These are phyloP conservation scores for Cheirogaleus major DNA, from an alignment of 2,797 vertebrate genomes.

Conservation along the genomic window DNA sequence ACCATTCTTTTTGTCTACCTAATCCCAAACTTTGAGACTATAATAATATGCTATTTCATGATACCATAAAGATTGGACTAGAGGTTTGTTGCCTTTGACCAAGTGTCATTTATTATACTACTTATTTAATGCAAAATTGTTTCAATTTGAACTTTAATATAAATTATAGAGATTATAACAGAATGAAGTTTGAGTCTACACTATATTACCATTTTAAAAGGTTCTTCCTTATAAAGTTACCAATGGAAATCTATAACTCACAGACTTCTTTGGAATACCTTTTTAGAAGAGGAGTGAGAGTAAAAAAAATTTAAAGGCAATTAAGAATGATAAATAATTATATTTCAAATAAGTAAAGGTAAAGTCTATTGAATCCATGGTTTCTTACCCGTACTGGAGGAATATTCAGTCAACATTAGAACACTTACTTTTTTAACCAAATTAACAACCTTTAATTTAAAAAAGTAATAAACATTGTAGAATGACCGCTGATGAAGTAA, in stretches of 20 bases:
- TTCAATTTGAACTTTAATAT: slow-evolving; percentile 10
- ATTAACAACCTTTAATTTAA: neutral
- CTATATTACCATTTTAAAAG: neutral
- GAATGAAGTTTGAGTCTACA: neutral
- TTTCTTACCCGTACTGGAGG: neutral
- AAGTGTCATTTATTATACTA: neutral
- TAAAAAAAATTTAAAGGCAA: neutral
- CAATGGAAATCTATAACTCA: neutral
- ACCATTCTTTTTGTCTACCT: neutral
- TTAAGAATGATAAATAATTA: neutral
- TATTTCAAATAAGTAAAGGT: slow-evolving; percentile 1
- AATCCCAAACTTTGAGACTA: neutral
- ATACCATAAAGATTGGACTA: neutral
- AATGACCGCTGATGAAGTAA: neutral
- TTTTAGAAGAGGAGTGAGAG: neutral
- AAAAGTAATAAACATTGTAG: neutral
- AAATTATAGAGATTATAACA: neutral
- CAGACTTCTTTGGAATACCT: neutral
- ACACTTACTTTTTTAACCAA: neutral
- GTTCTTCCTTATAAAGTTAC: neutral
- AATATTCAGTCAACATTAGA: neutral
- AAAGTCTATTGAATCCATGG: neutral
- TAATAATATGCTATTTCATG: neutral
- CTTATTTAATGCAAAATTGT: neutral
- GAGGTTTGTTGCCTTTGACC: neutral